phyloP scores from a whole-genome alignment of 2,888 invertebrate species.

The Liposcelis brunnea region DNA sequence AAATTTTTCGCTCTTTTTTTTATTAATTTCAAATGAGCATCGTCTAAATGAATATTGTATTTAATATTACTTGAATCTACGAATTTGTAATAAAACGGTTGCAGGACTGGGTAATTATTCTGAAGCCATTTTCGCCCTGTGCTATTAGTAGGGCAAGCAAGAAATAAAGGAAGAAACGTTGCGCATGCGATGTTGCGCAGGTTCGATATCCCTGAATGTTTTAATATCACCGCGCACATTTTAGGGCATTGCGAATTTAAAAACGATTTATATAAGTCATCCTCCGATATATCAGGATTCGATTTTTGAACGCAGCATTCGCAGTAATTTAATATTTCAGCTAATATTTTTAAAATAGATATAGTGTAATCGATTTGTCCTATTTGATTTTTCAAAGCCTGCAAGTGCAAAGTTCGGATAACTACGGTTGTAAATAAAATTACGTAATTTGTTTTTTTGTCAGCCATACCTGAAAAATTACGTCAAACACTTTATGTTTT shows the following conservation, averaged over 20 bases:
- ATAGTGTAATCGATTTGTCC: slow-evolving; percentile 18
- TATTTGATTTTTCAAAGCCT: slow-evolving; percentile 18
- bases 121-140: slow-evolving; percentile 19
- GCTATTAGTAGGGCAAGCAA: slow-evolving; percentile 13
- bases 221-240: background rate
- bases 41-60: slow-evolving; percentile 12
- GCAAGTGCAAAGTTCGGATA: slow-evolving; percentile 6
- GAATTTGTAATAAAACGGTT: slow-evolving; percentile 17
- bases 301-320: slow-evolving; percentile 15
- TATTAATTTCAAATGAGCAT: slow-evolving; percentile 11
- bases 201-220: too few species aligned
- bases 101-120: slow-evolving; percentile 19
- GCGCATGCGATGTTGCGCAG: slow-evolving; percentile 11
- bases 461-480: slow-evolving; percentile 20
- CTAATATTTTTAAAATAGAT: slow-evolving; percentile 17
- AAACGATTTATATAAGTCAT: slow-evolving; percentile 4
- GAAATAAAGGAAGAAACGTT: slow-evolving; percentile 16
- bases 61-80: slow-evolving; percentile 14
- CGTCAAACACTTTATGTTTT: slow-evolving; percentile 21
- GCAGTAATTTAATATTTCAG: slow-evolving; percentile 18
- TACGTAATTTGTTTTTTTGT: too few species aligned
- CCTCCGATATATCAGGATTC: slow-evolving; percentile 11
- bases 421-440: too few species aligned
- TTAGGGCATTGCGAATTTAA: background rate
- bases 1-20: slow-evolving; percentile 12